These are phyloP conservation scores for Parascotia fuliginaria DNA, from an alignment of 2,888 invertebrate species.

Conservation along the genomic window DNA sequence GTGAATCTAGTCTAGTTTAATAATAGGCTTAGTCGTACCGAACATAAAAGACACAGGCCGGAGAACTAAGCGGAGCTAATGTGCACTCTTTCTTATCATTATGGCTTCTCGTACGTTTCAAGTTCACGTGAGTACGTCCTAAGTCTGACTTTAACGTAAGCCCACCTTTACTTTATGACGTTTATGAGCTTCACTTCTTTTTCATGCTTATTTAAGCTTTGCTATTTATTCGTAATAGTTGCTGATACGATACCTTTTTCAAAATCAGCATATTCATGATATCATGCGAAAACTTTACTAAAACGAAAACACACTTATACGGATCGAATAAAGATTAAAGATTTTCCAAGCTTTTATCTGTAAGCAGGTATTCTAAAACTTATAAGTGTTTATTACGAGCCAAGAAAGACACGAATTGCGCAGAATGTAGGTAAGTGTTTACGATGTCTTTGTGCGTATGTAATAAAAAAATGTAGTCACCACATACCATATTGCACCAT, in stretches of 20 bases:
- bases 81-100: no score
- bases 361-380: slow-evolving; percentile 26
- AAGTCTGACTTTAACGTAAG: neutral
- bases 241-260: neutral
- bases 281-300: slow-evolving; percentile 10
- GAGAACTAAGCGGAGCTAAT: no score
- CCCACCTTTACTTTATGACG: neutral
- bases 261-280: neutral
- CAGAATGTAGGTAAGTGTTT: neutral
- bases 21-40: no score
- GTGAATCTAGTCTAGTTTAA: no score
- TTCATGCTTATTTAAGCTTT: neutral
- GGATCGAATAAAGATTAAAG: slow-evolving; percentile 2
- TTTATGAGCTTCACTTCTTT: no score
- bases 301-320: slow-evolving; percentile 4
- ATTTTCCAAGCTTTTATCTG: neutral
- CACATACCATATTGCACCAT: no score
- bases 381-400: slow-evolving; percentile 13
- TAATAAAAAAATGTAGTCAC: neutral
- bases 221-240: neutral
- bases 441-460: neutral
- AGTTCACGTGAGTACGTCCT: no score
- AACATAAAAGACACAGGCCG: no score
- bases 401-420: neutral
- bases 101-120: no score